Percentiles rank a stretch among this genome's conserved stretches.
Evolutionary conservation across 2,113 vertebrate genomes (phyloP).

Genomic region (Natator depressus): DNA sequence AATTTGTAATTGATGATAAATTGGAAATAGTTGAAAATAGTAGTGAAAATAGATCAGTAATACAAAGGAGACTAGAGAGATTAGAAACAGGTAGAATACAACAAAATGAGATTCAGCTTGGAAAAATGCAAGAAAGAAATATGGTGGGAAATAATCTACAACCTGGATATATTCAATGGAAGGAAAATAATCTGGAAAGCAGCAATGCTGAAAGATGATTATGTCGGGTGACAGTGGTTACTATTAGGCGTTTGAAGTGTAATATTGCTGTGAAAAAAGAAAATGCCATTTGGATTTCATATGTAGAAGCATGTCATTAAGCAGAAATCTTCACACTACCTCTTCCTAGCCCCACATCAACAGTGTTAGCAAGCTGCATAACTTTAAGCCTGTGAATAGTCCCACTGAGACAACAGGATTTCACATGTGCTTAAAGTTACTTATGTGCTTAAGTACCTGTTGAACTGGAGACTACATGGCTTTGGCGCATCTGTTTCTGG

Average conservation of each 20-base stretch:
- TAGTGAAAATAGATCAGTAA: neutral
- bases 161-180: neutral
- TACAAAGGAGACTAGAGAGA: neutral
- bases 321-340: accelerated
- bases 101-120: neutral
- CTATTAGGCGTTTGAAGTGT: neutral
- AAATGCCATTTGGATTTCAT: accelerated
- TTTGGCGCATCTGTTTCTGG: neutral
- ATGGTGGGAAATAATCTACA: neutral
- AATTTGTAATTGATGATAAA: neutral
- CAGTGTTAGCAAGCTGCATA: neutral
- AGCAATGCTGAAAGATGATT: accelerated
- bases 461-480: neutral
- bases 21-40: neutral
- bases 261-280: neutral
- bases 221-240: neutral
- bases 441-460: neutral
- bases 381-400: neutral
- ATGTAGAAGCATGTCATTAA: neutral
- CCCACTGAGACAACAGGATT: neutral
- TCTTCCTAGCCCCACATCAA: neutral
- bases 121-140: neutral
- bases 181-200: neutral
- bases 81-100: neutral
- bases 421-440: neutral